Evolutionary conservation across 2,888 invertebrate species (phyloP).

Genomic region (Zeuzera pyrina): DNA sequence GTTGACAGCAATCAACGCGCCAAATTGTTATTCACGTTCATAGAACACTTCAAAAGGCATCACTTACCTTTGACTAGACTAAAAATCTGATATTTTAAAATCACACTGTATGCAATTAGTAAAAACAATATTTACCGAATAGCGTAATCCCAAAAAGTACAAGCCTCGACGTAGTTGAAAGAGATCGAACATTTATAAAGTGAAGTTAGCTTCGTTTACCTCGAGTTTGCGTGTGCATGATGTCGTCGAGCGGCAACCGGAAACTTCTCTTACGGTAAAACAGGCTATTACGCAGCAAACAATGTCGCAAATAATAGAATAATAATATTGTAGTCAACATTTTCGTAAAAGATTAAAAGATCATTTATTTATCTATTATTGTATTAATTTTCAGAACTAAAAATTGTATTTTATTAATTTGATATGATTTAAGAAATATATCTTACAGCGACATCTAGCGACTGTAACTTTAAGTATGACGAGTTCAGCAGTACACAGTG

Average conservation of each 20-base stretch:
- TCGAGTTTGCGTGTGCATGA: slow-evolving; percentile 56
- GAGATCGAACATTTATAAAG: slow-evolving; percentile 66
- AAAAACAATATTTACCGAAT: slow-evolving; percentile 68
- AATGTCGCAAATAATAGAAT: slow-evolving; percentile 1
- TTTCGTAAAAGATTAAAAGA: too few relatives aligned
- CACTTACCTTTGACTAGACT: slow-evolving; percentile 33
- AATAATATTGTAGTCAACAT: too few relatives aligned
- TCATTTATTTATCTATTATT: too few relatives aligned
- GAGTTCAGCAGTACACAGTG: too few relatives aligned
- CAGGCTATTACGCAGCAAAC: slow-evolving; percentile 53
- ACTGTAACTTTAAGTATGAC: too few relatives aligned
- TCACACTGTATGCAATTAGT: slow-evolving; percentile 28
- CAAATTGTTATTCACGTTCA: slow-evolving; percentile 41
- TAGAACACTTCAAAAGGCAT: slow-evolving; percentile 23
- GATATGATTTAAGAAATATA: too few relatives aligned
- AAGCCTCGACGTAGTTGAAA: slow-evolving; percentile 66
- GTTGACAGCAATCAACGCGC: slow-evolving; percentile 68
- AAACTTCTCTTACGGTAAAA: slow-evolving; percentile 47
- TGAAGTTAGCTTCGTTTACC: slow-evolving; percentile 52
- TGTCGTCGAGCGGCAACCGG: slow-evolving; percentile 63
- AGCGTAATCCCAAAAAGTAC: slow-evolving; percentile 59
- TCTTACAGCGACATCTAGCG: too few relatives aligned
- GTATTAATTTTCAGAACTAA: too few relatives aligned
- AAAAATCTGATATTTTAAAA: slow-evolving; percentile 22
- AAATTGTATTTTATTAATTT: too few relatives aligned